Evolutionary conservation across 2,113 vertebrate species (phyloP), one percentile per base, ranked within the genome.

Genomic region (Willisornis vidua): DNA sequence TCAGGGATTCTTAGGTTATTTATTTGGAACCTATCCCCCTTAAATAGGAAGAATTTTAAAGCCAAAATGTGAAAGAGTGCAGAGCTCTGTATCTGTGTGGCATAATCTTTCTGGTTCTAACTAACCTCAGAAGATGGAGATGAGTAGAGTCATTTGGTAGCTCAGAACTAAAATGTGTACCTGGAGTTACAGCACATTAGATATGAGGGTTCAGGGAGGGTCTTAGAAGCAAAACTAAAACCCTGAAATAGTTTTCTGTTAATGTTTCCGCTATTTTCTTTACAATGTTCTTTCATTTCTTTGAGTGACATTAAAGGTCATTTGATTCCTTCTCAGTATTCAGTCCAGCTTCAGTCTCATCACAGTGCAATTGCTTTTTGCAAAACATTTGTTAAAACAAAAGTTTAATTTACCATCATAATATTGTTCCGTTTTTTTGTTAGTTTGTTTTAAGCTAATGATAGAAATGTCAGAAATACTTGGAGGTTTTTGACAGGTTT

Each of bases 131-230:
- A 26, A 65, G 20, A 55, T 3, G 52, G 4, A 2, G 4, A 19
- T 19, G 3, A 3, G 11, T 41, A 80, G 3, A 33, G 1, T 9
- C 31, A 26, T 18, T 49, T 18, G 18, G 14, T 68, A 65, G 8
- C 19, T 73, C 58, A 85, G 20, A 33, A 72, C 12, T 45, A 37
- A 65, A 35, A 43, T 65, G 72, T 12, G 3, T 22, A 45, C 7
- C 14, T 90, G 12, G 26, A 65, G 7, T 39, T 77, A 5, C 29
- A 84, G 23, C 4, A 48, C 17, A 3, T 45, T 35, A 73, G 19
- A 24, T 24, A n/a, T 7, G 6, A 65, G 2, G 5, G 4, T 72
- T 65, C 39, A 74, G 19, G 63, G 6, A 49, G 1, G 1, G 5
- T 51, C 10, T 81, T 51, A 48, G 57, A 66, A 74, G 15, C 1